These are phyloP conservation scores for Volucella inanis DNA, from an alignment of 2,888 invertebrate species.

Conservation along the genomic window DNA sequence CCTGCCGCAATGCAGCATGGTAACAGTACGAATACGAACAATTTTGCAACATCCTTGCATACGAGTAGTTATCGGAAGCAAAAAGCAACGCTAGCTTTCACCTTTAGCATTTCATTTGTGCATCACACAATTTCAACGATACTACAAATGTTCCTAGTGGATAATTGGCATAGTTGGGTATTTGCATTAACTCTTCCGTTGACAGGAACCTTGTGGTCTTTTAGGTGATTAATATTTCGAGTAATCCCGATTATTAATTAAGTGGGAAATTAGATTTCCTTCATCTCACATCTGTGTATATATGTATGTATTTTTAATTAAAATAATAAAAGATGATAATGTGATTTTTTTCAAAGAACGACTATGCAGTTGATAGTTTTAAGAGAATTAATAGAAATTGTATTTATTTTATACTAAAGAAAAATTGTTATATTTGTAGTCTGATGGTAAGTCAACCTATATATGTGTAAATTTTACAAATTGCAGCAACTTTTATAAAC, in stretches of 20 bases:
- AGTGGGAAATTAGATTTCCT: not conserved
- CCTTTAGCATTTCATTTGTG: slow-evolving; percentile 38
- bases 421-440: no score
- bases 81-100: slow-evolving; percentile 45
- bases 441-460: no score
- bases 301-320: slow-evolving; percentile 1
- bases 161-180: slow-evolving; percentile 67
- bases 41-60: slow-evolving; percentile 77
- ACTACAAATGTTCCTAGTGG: slow-evolving; percentile 45
- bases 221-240: slow-evolving; percentile 64
- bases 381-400: no score
- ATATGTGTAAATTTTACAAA: no score
- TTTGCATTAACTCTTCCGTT: slow-evolving; percentile 30
- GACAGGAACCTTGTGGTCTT: slow-evolving; percentile 39
- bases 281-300: not conserved
- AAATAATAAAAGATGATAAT: not conserved
- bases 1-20: slow-evolving; percentile 87
- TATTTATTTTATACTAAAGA: no score
- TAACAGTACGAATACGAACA: slow-evolving; percentile 81
- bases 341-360: not conserved
- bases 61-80: slow-evolving; percentile 57
- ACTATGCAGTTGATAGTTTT: no score
- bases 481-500: no score
- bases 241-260: slow-evolving; percentile 10
- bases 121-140: slow-evolving; percentile 39